Conservation (phyloP, 1,140 invertebrate species). For the Scaptomyza pallida region DNA sequence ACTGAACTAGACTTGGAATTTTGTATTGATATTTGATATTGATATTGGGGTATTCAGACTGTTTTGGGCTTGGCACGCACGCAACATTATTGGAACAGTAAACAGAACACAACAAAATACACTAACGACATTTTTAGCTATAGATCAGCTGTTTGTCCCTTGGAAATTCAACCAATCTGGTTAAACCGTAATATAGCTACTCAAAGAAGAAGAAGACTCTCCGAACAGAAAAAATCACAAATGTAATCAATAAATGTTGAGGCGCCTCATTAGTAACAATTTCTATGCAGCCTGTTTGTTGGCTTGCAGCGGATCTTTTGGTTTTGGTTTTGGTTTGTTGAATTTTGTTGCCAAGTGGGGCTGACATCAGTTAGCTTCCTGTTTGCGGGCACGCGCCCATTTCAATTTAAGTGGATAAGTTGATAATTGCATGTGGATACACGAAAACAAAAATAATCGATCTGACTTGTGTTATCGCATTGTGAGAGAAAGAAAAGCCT, state of each 20-base stretch:
- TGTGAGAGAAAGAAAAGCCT: background rate
- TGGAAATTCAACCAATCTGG: no score
- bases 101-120: background rate
- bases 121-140: background rate
- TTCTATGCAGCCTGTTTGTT: constrained; percentile 32
- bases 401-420: background rate
- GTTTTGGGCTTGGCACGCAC: constrained; percentile 23
- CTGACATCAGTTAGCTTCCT: constrained; percentile 26
- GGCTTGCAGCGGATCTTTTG: constrained; percentile 7
- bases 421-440: no score
- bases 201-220: background rate
- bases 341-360: constrained; percentile 12
- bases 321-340: background rate
- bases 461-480: background rate
- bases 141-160: no score
- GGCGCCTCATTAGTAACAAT: constrained; percentile 31
- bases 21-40: background rate
- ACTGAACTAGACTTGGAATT: background rate
- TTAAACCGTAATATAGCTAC: no score
- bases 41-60: background rate
- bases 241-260: background rate
- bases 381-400: constrained; percentile 24
- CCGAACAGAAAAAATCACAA: background rate
- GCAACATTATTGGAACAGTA: background rate
- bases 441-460: no score